Evolutionary conservation across 2,888 invertebrate genomes (phyloP).

Genomic region (Pandemis heparana): DNA sequence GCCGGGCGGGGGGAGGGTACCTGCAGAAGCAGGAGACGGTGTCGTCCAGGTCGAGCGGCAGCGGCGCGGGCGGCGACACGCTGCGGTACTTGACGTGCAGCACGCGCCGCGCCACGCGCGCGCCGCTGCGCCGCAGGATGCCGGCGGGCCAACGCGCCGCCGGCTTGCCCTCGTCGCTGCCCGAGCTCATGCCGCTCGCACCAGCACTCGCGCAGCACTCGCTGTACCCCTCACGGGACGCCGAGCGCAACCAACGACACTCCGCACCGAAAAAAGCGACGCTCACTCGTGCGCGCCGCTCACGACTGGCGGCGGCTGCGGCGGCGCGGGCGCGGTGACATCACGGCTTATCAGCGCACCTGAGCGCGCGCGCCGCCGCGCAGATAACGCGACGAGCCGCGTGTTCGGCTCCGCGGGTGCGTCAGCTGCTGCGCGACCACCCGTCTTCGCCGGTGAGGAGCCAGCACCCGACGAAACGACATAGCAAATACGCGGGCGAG

Average conservation of each 20-base stretch:
- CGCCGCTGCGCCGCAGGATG: constrained; percentile 73
- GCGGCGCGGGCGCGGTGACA: constrained; percentile 59
- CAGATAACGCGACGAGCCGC: constrained; percentile 37
- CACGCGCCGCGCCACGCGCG: constrained; percentile 69
- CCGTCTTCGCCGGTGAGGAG: not conserved
- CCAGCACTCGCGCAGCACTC: constrained; percentile 26
- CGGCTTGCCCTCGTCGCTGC: constrained; percentile 43
- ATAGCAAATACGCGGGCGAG: not conserved
- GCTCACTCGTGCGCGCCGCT: constrained; percentile 64
- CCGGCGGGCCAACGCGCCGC: constrained; percentile 68
- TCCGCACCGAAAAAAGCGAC: constrained; percentile 55
- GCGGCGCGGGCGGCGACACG: constrained; percentile 64
- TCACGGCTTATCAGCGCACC: constrained; percentile 68
- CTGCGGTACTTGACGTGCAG: constrained; percentile 77
- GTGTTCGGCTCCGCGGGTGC: not conserved
- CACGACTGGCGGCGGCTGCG: constrained; percentile 58
- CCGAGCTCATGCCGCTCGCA: constrained; percentile 39
- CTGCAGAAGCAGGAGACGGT: constrained; percentile 94
- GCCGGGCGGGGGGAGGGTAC: constrained; percentile 68
- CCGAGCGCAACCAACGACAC: constrained; percentile 42
- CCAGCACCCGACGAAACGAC: not conserved
- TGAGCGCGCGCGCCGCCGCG: constrained; percentile 49
- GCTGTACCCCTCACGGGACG: constrained; percentile 13
- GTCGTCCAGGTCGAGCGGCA: constrained; percentile 88
- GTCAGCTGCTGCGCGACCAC: not conserved